Conservation (phyloP, 2,113 vertebrate species). For the Melozone crissalis region DNA sequence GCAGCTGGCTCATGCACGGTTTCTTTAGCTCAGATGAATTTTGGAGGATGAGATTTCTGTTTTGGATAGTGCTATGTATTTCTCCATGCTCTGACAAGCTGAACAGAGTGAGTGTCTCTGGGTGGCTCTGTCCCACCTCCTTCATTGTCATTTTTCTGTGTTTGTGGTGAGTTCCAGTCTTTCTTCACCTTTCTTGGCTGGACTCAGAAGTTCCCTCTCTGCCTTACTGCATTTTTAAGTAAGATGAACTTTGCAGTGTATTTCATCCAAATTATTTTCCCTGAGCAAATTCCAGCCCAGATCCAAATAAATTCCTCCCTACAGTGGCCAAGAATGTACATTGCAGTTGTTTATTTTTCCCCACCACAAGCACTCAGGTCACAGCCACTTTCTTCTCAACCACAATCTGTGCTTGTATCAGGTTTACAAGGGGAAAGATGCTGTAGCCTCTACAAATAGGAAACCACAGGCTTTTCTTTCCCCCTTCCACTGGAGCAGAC, state of each 20-base stretch:
- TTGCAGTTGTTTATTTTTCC: not conserved
- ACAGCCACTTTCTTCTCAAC: rapidly evolving
- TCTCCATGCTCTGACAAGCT: not conserved
- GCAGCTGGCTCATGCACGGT: rapidly evolving
- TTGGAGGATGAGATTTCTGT: not conserved
- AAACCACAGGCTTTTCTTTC: not conserved
- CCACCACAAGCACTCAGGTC: not conserved
- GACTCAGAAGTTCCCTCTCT: not conserved
- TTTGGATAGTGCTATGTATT: not conserved
- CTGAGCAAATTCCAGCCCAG: not conserved
- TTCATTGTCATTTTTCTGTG: not conserved
- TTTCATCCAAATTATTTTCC: not conserved
- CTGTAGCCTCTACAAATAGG: not conserved
- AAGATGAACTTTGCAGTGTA: not conserved
- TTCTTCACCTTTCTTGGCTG: not conserved
- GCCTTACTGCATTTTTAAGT: not conserved
- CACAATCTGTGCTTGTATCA: not conserved
- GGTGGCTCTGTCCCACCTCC: not conserved
- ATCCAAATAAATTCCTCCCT: not conserved
- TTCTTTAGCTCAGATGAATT: not conserved
- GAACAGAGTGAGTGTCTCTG: not conserved
- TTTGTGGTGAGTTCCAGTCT: not conserved
- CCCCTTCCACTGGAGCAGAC: not conserved
- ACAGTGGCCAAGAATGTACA: not conserved
- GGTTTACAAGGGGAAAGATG: not conserved